Evolutionary conservation across 2,888 invertebrate species (phyloP), one percentile per base, ranked within the genome.

Genomic region (Lithophane socia): DNA sequence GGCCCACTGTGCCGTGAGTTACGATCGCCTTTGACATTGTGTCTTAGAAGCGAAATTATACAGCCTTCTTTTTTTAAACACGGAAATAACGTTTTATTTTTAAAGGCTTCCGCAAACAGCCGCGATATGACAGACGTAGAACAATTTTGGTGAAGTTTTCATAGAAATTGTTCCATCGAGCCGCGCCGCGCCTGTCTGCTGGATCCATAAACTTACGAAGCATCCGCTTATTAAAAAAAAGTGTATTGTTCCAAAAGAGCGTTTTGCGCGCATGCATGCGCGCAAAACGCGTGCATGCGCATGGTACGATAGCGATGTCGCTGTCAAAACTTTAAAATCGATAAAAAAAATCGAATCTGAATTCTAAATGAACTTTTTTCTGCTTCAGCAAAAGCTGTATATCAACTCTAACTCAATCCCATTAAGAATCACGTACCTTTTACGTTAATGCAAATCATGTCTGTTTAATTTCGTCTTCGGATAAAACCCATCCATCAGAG

Each of bases 41-140:
- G 60, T 72, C 69, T 73, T 80, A 72, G 63, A 79, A 60, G 73
- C 67, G 80, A 79, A 86, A 86, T 68, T 82, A 82, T 75, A 63
- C 65, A 76, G 61, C 79, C 74, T 78, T 76, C 65, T 75, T 67
- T 79, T 67, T 47, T 70, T 12, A 65, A 69, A 75, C 52, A 13
- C 52, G 69, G 61, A 76, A 37, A 37, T 1, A 77, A 52, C n/a
- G 37, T 3, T 61, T 8, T 29, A 42, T 60, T 71, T 61, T 64
- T 47, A 16, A 49, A 49, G 49, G 44, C 44, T 49, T 16, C 49
- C 1, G 5, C 49, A 16, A 16, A 16, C 49, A 49, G 49, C 8
- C 18, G 18, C 52, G 7, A 18, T 18, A 7, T 18, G 52, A 49
- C 18, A 52, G n/a, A n/a, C 18, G 52, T 52, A 18, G 52, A 7